Conservation (phyloP, 2,113 vertebrate genomes). For the Atrichornis clamosus region DNA sequence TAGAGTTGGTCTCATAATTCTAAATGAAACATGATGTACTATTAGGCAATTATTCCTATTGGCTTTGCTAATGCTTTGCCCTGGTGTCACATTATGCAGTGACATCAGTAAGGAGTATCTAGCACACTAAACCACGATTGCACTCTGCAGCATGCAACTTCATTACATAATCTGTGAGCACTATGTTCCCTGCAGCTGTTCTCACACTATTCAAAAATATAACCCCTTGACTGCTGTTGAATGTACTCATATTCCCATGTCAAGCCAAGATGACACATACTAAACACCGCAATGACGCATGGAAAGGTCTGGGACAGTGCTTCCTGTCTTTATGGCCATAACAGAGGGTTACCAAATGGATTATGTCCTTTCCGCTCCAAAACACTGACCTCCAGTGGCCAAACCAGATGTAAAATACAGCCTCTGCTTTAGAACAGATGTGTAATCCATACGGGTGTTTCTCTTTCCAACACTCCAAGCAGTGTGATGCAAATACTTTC, state of each 20-base stretch:
- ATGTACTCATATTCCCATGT: background rate
- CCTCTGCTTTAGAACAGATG: background rate
- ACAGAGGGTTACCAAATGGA: background rate
- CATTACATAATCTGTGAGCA: constrained; percentile 3
- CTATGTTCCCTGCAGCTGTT: background rate
- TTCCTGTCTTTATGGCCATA: background rate
- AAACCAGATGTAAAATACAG: background rate
- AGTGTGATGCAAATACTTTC: background rate
- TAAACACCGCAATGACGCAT: constrained; percentile 42
- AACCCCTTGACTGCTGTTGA: constrained; percentile 44
- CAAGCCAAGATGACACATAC: constrained; percentile 27
- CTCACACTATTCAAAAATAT: constrained; percentile 23
- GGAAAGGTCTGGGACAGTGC: constrained; percentile 25
- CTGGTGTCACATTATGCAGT: background rate
- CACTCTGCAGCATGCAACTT: background rate
- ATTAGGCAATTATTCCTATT: background rate
- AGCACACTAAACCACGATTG: background rate
- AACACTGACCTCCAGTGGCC: constrained; percentile 56
- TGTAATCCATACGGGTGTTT: background rate
- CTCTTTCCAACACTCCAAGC: background rate
- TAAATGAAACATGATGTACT: background rate
- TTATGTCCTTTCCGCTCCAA: background rate
- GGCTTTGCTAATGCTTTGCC: background rate
- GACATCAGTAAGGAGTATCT: background rate
- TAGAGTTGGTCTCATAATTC: background rate